phyloP scores from a whole-genome alignment of 2,113 vertebrate genomes.

The Oncorhynchus gorbuscha region DNA sequence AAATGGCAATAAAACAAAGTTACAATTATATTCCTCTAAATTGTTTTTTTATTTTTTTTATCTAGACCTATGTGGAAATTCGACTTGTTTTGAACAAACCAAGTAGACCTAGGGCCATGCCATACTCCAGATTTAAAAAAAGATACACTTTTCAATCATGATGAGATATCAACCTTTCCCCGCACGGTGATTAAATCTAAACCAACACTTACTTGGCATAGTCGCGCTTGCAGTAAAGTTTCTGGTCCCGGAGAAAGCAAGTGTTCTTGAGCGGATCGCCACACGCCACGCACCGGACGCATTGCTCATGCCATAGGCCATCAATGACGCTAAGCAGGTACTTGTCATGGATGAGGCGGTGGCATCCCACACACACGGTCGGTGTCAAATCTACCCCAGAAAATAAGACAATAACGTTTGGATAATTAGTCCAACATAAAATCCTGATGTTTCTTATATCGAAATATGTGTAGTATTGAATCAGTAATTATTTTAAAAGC shows the following conservation, averaged over 20 bases:
- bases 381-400: constrained; percentile 68
- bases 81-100: no score
- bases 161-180: background rate
- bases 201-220: constrained; percentile 86
- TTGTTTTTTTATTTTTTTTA: no score
- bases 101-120: no score
- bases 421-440: background rate
- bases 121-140: background rate
- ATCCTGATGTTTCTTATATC: background rate
- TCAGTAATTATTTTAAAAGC: background rate
- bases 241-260: constrained; percentile 91
- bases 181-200: background rate
- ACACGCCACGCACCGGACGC: constrained; percentile 88
- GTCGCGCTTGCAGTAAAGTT: constrained; percentile 92
- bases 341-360: constrained; percentile 84
- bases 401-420: background rate
- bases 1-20: no score
- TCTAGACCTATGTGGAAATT: no score
- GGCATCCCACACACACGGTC: constrained; percentile 88
- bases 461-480: background rate
- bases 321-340: constrained; percentile 91
- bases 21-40: no score
- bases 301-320: constrained; percentile 92
- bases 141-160: background rate
- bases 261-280: constrained; percentile 85